phyloP scores from a whole-genome alignment of 2,888 invertebrate genomes.

The Flexamia atlantica region DNA sequence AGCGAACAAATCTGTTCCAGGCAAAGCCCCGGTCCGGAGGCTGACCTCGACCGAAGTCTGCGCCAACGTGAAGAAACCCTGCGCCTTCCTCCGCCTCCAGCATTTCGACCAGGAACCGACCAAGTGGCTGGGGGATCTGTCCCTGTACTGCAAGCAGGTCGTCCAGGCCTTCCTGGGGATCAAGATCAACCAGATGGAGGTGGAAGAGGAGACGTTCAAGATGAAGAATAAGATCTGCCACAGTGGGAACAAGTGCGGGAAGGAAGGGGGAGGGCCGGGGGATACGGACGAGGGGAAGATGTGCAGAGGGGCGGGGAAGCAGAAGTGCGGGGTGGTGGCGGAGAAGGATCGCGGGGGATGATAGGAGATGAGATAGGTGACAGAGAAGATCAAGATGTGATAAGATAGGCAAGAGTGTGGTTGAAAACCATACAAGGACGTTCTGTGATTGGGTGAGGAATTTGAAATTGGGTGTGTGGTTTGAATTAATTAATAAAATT shows the following conservation, averaged over 20 bases:
- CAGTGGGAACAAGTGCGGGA: not conserved
- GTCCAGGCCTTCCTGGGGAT: slow-evolving; percentile 32
- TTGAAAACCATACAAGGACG: too few species aligned
- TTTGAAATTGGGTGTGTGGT: too few species aligned
- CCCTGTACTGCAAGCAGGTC: slow-evolving; percentile 27
- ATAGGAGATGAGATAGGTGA: too few species aligned
- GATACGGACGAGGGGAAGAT: not conserved
- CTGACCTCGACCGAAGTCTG: slow-evolving; percentile 16
- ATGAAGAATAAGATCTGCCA: slow-evolving; percentile 22
- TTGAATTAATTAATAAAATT: too few species aligned
- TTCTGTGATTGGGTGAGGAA: too few species aligned
- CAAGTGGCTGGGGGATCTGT: slow-evolving; percentile 29
- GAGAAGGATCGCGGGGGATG: too few species aligned
- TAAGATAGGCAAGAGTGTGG: too few species aligned
- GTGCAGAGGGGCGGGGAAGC: not conserved
- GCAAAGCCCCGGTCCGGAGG: not conserved
- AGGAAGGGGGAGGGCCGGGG: not conserved
- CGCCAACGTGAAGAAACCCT: not conserved
- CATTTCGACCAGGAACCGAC: not conserved
- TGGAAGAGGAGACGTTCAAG: slow-evolving; percentile 39
- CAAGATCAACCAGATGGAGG: slow-evolving; percentile 39
- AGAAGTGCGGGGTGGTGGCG: too few species aligned
- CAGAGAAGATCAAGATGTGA: too few species aligned
- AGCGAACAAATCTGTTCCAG: too few species aligned
- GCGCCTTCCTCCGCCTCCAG: not conserved